These are phyloP conservation scores for Archips xylosteana DNA, from an alignment of 2,888 invertebrate genomes.

Conservation along the genomic window DNA sequence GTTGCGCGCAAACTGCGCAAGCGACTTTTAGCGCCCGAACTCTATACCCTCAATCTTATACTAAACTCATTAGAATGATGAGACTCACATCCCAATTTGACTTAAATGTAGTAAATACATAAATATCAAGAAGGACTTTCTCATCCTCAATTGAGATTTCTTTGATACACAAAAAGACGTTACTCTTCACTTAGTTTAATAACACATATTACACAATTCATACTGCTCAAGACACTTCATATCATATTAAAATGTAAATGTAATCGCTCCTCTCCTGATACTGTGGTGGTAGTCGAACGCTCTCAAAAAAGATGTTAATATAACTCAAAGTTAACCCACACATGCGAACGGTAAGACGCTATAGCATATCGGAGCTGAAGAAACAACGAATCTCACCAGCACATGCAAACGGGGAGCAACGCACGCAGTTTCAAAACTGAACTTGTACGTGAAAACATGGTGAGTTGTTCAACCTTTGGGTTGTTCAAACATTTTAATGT, in stretches of 20 bases:
- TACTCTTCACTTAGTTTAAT: not conserved
- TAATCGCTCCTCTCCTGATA: slow-evolving; percentile 9
- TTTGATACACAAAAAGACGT: not conserved
- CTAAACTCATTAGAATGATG: not conserved
- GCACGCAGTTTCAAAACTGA: slow-evolving; percentile 61
- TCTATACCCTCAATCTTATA: not conserved
- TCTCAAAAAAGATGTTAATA: slow-evolving; percentile 45
- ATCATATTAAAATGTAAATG: slow-evolving; percentile 1
- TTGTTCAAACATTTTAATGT: not conserved
- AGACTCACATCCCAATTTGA: not conserved
- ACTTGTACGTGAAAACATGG: slow-evolving; percentile 50
- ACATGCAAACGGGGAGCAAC: slow-evolving; percentile 61
- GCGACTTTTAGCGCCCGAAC: not conserved
- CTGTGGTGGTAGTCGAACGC: slow-evolving; percentile 16
- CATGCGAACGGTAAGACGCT: slow-evolving; percentile 43
- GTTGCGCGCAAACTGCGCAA: not conserved
- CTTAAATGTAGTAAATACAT: too few relatives aligned
- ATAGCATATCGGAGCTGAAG: slow-evolving; percentile 33
- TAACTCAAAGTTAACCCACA: slow-evolving; percentile 62
- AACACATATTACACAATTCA: not conserved
- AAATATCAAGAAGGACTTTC: too few relatives aligned
- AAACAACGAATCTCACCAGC: slow-evolving; percentile 52
- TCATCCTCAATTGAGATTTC: not conserved
- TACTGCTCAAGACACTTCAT: not conserved
- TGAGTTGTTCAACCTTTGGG: slow-evolving; percentile 38